phyloP scores from a whole-genome alignment of 2,888 invertebrate genomes.

The Catocala fraxini region DNA sequence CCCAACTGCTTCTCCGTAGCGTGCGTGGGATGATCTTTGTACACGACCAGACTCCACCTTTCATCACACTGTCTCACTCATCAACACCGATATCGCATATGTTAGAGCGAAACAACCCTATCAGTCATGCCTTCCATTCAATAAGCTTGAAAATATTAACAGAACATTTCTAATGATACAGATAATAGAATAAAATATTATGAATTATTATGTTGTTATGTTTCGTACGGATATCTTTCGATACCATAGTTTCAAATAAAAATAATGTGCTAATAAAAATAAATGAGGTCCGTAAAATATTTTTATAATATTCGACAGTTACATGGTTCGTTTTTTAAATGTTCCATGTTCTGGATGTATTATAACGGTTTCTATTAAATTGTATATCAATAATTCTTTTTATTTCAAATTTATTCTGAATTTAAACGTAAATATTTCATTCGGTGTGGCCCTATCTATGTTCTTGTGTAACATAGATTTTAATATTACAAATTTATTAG shows the following conservation, averaged over 20 bases:
- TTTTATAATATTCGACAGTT: conserved; percentile 36
- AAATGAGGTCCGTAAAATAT: conserved; percentile 39
- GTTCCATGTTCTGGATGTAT: conserved; percentile 29
- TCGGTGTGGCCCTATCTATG: conserved; percentile 7
- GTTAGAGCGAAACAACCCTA: conserved; percentile 45
- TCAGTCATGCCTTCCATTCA: conserved; percentile 48
- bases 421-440: conserved; percentile 12
- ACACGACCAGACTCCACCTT: conserved; percentile 65
- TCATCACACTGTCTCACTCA: conserved; percentile 53
- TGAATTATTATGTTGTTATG: conserved; percentile 56
- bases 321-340: conserved; percentile 38
- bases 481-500: conserved; percentile 12
- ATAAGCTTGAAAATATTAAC: conserved; percentile 34
- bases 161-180: conserved; percentile 32
- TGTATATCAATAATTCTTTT: conserved; percentile 34
- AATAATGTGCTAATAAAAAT: conserved; percentile 54
- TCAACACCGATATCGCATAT: conserved; percentile 1
- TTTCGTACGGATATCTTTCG: conserved; percentile 52
- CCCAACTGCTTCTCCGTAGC: conserved; percentile 52
- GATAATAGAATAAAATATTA: conserved; percentile 51
- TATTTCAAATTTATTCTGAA: background rate
- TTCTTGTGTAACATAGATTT: background rate
- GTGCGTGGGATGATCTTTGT: conserved; percentile 65
- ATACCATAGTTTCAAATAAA: conserved; percentile 51
- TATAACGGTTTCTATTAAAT: conserved; percentile 34